Conservation (phyloP, 2,797 vertebrate species). For the Micropoecilia bifurca region DNA sequence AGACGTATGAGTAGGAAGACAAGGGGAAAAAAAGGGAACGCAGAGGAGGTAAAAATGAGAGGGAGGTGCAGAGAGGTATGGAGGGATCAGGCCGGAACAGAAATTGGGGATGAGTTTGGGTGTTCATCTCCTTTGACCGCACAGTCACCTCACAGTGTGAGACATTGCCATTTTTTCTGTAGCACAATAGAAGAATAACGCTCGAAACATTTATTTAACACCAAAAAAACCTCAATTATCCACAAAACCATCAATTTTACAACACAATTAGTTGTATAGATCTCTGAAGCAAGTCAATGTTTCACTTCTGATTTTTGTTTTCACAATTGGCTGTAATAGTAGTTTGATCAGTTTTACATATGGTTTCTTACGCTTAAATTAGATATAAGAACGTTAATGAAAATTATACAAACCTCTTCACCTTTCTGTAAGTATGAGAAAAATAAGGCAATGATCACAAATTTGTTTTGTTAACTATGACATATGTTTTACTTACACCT, state of each 20-base stretch:
- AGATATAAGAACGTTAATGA: neutral
- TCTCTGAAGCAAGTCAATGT: neutral
- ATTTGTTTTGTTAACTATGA: too few species aligned
- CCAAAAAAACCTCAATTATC: neutral
- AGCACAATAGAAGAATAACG: neutral
- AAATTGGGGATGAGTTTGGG: neutral
- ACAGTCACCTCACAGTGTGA: neutral
- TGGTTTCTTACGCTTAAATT: neutral
- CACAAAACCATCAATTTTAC: neutral
- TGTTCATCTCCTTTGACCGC: slow-evolving; percentile 9
- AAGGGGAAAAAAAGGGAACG: slow-evolving; percentile 33
- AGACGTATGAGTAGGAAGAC: slow-evolving; percentile 49
- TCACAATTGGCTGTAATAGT: neutral
- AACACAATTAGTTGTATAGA: neutral
- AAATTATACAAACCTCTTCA: neutral
- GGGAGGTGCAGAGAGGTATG: slow-evolving; percentile 6
- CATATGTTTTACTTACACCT: neutral
- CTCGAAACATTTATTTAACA: neutral
- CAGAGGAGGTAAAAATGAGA: slow-evolving; percentile 24
- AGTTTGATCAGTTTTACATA: neutral
- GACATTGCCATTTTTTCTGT: neutral
- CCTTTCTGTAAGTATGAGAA: neutral
- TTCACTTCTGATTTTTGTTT: neutral
- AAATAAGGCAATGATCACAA: neutral
- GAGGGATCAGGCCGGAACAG: slow-evolving; percentile 1